Evolutionary conservation across 2,888 invertebrate genomes (phyloP).

Genomic region (Spodoptera exigua): DNA sequence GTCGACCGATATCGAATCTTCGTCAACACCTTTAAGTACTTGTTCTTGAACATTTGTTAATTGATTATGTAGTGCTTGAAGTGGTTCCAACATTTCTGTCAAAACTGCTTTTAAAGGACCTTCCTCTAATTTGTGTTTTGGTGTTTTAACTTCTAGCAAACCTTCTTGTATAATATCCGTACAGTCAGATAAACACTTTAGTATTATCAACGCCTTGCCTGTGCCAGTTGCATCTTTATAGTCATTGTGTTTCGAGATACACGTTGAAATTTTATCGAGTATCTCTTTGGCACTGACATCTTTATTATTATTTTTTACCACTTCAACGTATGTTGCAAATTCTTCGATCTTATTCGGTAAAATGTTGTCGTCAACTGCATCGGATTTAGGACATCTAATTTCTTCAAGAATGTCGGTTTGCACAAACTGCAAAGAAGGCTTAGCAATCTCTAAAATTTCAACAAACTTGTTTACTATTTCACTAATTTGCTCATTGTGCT

Average conservation of each 20-base stretch:
- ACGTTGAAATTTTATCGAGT: conserved; percentile 63
- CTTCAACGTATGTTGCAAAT: conserved; percentile 60
- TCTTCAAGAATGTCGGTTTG: conserved; percentile 64
- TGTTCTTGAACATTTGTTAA: conserved; percentile 76
- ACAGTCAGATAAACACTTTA: conserved; percentile 80
- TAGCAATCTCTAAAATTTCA: conserved; percentile 57
- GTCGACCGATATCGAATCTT: conserved; percentile 72
- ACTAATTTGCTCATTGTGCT: conserved; percentile 40
- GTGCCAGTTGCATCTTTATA: conserved; percentile 72
- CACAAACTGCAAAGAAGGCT: conserved; percentile 61
- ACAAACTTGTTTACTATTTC: conserved; percentile 48
- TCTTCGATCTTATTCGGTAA: conserved; percentile 64
- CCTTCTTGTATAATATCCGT: conserved; percentile 69
- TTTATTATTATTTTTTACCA: conserved; percentile 48
- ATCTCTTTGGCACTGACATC: conserved; percentile 52
- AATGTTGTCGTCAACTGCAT: conserved; percentile 49
- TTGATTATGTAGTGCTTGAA: conserved; percentile 75
- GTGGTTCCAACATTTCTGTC: conserved; percentile 74
- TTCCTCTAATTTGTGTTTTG: conserved; percentile 61
- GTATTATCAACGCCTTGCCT: conserved; percentile 74
- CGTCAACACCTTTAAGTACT: conserved; percentile 68
- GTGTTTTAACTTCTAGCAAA: conserved; percentile 48
- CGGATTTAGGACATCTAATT: conserved; percentile 52
- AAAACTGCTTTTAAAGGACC: conserved; percentile 67
- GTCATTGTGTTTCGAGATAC: conserved; percentile 73